Evolutionary conservation across 1,140 invertebrate species (phyloP).

Genomic region (Anoplophora glabripennis): DNA sequence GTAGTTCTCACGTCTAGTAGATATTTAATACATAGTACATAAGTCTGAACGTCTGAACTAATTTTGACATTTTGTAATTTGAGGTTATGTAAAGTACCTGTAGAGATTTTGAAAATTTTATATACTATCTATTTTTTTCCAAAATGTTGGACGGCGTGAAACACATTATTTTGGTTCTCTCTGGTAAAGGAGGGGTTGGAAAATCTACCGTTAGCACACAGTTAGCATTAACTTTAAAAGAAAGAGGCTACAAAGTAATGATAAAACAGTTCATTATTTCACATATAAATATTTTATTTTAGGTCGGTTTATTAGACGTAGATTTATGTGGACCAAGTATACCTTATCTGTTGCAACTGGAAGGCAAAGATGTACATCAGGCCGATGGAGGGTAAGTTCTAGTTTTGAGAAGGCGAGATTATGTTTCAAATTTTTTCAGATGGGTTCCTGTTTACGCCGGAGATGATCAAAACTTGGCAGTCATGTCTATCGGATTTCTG

Average conservation of each 20-base stretch:
- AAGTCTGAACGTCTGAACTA: too few relatives aligned
- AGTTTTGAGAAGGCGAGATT: background rate
- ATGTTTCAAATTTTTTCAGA: conserved; percentile 27
- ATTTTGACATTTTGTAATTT: too few relatives aligned
- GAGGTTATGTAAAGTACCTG: too few relatives aligned
- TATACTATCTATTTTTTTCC: background rate
- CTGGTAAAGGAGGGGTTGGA: conserved; percentile 97
- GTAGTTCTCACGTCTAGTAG: too few relatives aligned
- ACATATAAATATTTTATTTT: conserved; percentile 34
- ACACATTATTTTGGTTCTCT: conserved; percentile 87
- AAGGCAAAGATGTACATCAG: conserved; percentile 83
- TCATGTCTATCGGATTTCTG: conserved; percentile 94
- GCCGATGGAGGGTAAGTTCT: conserved; percentile 50
- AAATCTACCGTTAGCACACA: conserved; percentile 92
- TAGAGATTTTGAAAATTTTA: background rate
- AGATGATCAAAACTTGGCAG: conserved; percentile 76
- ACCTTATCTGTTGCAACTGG: conserved; percentile 66
- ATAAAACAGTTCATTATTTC: conserved; percentile 1
- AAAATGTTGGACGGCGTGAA: conserved; percentile 69
- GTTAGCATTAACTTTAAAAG: conserved; percentile 77
- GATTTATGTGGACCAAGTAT: conserved; percentile 91
- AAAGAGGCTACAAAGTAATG: conserved; percentile 77
- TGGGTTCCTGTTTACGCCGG: conserved; percentile 93
- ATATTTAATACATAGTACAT: too few relatives aligned
- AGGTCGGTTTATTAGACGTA: conserved; percentile 86